These are phyloP conservation scores for Melanostoma scalare DNA, from an alignment of 2,888 invertebrate species.

Conservation along the genomic window DNA sequence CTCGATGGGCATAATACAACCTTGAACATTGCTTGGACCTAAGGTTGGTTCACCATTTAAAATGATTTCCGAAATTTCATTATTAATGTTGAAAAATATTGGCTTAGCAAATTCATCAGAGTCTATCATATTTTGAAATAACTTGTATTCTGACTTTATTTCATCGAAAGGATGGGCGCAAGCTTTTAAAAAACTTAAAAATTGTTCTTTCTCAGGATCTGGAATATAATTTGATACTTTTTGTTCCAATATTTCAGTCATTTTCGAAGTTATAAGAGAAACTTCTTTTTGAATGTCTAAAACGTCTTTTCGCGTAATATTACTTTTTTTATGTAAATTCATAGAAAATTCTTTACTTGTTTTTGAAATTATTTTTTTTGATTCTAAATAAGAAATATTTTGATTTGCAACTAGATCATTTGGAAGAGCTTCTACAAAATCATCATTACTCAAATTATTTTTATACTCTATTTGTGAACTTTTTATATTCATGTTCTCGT, in stretches of 20 bases:
- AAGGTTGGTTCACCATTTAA: constrained; percentile 50
- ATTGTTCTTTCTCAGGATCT: constrained; percentile 11
- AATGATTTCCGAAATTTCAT: constrained; percentile 56
- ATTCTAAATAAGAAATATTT: not conserved
- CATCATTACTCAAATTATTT: constrained; percentile 6
- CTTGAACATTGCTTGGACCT: constrained; percentile 43
- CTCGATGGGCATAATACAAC: constrained; percentile 49
- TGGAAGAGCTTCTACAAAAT: not conserved
- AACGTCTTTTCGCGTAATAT: too few relatives aligned
- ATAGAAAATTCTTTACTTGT: not conserved
- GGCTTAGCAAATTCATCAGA: constrained; percentile 41
- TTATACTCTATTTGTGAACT: not conserved
- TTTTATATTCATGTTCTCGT: not conserved
- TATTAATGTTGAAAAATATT: constrained; percentile 53
- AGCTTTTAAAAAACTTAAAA: constrained; percentile 19
- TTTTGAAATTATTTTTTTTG: not conserved
- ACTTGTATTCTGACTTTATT: constrained; percentile 27
- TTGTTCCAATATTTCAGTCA: constrained; percentile 15
- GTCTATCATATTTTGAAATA: constrained; percentile 13
- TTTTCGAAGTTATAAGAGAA: constrained; percentile 8
- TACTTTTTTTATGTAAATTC: too few relatives aligned
- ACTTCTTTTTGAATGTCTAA: constrained; percentile 16
- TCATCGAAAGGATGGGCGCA: constrained; percentile 20
- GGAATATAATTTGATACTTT: constrained; percentile 14
- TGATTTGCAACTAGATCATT: not conserved